Evolutionary conservation across 2,797 vertebrate genomes (phyloP), one percentile per base, ranked within the genome.

Genomic region (Gorsachius magnificus): DNA sequence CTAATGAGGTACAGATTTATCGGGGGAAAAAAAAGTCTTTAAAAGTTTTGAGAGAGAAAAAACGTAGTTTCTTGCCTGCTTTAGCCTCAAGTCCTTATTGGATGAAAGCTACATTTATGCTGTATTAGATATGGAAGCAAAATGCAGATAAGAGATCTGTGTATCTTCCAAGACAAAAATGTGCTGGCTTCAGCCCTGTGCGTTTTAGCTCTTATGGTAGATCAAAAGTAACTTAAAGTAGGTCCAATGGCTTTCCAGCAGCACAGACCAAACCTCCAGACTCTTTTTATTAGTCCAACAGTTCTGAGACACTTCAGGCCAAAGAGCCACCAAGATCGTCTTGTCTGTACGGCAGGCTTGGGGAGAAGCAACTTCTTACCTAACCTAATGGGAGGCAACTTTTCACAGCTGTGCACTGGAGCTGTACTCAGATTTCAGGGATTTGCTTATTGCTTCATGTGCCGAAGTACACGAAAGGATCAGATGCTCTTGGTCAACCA

Each of bases 51-150:
- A 79, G 45, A 69, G 41, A 82, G 11, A 70, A 26, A 94, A 91
- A 92, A 31, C 15, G 38, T 64, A 71, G 22, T 83, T 87, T 96
- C 72, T 87, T 94, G 72, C 28, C 57, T 76, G 35, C 29, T 85
- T 85, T 96, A 89, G 81, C 89, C 92, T 95, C 48, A 50, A 93
- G 92, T 91, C 45, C 51, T 94, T 83, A 48, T 20, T 83, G 87
- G 50, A 92, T 83, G 46, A 80, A 95, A 90, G 76, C 71, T 57
- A 13, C 28, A 35, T 77, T 85, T 93, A 61, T 60, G 53, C 41
- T 85, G 11, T 78, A 51, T 92, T 85, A 93, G 86, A 25, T 89
- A 92, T 28, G 43, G 71, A 38, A 94, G 46, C 61, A 89, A 72
- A 68, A 72, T 2, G 24, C 28, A 94, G 82, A 93, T 89, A 91